These are phyloP conservation scores for Cydia pomonella DNA, from an alignment of 1,140 invertebrate genomes.

Conservation along the genomic window DNA sequence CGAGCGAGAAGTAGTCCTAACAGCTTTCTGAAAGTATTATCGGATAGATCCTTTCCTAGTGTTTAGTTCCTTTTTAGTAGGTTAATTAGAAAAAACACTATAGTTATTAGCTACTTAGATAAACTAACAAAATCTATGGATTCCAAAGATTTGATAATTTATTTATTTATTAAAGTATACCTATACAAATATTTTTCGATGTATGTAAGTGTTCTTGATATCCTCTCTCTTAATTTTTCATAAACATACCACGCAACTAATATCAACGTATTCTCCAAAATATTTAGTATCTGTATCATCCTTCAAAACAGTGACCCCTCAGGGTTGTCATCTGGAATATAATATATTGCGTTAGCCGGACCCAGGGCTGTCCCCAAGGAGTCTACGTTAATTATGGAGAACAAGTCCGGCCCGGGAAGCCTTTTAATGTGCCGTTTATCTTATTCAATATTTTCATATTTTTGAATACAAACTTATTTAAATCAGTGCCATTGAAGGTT, in stretches of 20 bases:
- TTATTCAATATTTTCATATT: slow-evolving; percentile 40
- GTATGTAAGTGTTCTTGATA: too few relatives aligned
- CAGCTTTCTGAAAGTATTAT: too few relatives aligned
- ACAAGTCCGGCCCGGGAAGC: slow-evolving; percentile 66
- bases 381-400: slow-evolving; percentile 72
- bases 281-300: slow-evolving; percentile 49
- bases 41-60: too few relatives aligned
- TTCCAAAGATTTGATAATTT: too few relatives aligned
- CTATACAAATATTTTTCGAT: too few relatives aligned
- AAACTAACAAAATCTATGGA: too few relatives aligned
- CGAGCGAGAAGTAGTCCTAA: too few relatives aligned
- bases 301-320: slow-evolving; percentile 63
- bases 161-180: too few relatives aligned
- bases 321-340: slow-evolving; percentile 72
- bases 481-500: background rate
- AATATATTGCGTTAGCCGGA: slow-evolving; percentile 71
- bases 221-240: background rate
- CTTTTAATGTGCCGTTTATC: slow-evolving; percentile 71
- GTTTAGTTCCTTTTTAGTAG: too few relatives aligned
- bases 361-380: slow-evolving; percentile 65
- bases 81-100: too few relatives aligned
- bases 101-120: too few relatives aligned
- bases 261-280: background rate
- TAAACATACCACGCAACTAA: background rate
- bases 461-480: slow-evolving; percentile 6